Base-by-base conservation (phyloP, 2,797 vertebrate genomes). In the Malacoctenus gilli region DNA sequence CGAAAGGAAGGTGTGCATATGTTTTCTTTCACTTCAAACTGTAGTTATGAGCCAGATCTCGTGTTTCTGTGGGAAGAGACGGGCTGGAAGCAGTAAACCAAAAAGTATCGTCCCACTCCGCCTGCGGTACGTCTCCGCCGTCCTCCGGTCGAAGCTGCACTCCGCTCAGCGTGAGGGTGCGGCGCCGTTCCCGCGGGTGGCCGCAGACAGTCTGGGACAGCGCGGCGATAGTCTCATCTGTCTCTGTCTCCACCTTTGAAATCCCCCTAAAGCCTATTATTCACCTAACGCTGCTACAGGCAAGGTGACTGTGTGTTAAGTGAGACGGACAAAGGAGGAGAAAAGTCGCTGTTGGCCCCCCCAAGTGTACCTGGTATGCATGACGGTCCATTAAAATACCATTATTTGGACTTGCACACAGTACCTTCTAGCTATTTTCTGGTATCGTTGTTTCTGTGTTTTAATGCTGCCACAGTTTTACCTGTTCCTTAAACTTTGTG, bases 231-330 rank as follows among this genome's bases (percentile, higher is more conserved):
- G 52, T 58, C 59, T 59, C 75, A 76, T 83, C 66, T 10, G 38
- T 79, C 79, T 78, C 50, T 62, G 54, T 75, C 67, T 30, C 32
- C 18, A 66, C 40, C 65, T 75, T 63, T 65, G 37, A 77, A 60
- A 54, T 20, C n/a, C 13, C 52, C 66, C 25, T 30, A 11, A 71
- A 69, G 37, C 18, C 66, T 30, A 65, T 78, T 76, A 79, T 60
- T 79, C 64, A 70, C 48, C 36, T 44, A 59, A 68, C 43, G 28
- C 68, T 12, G 68, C 72, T 30, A 25, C 68, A 46, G 68, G 65
- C 70, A 69, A 79, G 80, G 80, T 75, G 69, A 55, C 54, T 13
- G 42, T 60, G 62, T 43, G 36, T 42, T 40, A 59, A 75, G 65
- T 59, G 65, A 66, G 61, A 76, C 28, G 44, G 64, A 72, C 69